These are phyloP conservation scores for Euwallacea fornicatus DNA, from an alignment of 1,140 invertebrate genomes.

Conservation along the genomic window DNA sequence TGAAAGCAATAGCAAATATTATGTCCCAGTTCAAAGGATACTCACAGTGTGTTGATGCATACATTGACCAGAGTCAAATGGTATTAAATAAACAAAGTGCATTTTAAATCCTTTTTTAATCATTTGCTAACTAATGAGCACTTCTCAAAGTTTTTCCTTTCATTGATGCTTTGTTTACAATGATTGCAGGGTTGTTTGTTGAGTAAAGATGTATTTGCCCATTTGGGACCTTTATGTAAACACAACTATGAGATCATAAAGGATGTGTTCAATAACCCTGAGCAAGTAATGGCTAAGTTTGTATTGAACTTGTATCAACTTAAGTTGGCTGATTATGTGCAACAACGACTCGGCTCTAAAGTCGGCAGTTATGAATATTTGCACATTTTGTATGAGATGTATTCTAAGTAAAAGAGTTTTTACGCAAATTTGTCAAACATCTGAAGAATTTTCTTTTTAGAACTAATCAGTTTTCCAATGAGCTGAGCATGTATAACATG, in stretches of 20 bases:
- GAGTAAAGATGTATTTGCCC: constrained; percentile 87
- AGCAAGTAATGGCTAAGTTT: constrained; percentile 98
- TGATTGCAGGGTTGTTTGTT: constrained; percentile 65
- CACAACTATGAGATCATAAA: constrained; percentile 87
- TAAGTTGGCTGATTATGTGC: constrained; percentile 85
- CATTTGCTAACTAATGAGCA: not conserved
- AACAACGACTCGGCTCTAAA: constrained; percentile 75
- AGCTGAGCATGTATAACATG: constrained; percentile 74
- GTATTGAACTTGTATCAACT: constrained; percentile 95
- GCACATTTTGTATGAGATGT: constrained; percentile 84
- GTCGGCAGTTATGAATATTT: constrained; percentile 86
- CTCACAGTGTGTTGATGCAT: constrained; percentile 93
- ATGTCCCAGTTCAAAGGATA: constrained; percentile 96
- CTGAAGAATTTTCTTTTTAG: constrained; percentile 48
- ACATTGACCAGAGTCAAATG: constrained; percentile 95
- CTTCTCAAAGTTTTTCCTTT: not conserved
- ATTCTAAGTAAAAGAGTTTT: constrained; percentile 67
- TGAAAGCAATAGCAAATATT: constrained; percentile 92
- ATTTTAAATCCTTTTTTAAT: not conserved
- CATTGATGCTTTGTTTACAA: constrained; percentile 23
- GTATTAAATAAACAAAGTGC: constrained; percentile 54
- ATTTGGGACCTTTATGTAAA: constrained; percentile 88
- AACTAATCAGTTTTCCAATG: constrained; percentile 73
- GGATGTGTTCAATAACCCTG: constrained; percentile 94
- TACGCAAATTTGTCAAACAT: constrained; percentile 2